phyloP scores from a whole-genome alignment of 2,113 vertebrate species.

The Callipepla californica region DNA sequence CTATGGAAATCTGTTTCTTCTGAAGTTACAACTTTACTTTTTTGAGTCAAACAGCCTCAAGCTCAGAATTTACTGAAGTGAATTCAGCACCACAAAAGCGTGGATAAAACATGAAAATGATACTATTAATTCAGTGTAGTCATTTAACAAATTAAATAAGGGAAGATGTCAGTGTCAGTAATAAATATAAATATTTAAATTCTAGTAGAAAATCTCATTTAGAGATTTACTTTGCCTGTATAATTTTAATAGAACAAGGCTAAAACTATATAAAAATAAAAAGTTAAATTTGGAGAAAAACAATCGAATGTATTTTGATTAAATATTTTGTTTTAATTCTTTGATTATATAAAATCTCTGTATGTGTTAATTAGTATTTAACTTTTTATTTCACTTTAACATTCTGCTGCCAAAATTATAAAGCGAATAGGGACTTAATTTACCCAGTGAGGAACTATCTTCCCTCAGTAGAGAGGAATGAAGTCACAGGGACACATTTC shows the following conservation, averaged over 20 bases:
- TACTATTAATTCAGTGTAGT: not conserved
- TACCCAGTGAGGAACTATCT: not conserved
- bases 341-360: not conserved
- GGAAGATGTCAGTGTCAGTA: not conserved
- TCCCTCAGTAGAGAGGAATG: not conserved
- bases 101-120: not conserved
- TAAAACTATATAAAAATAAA: not conserved
- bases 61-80: not conserved
- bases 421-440: not conserved
- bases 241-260: not conserved
- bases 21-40: not conserved
- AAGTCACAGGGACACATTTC: slow-evolving; percentile 13
- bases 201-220: not conserved
- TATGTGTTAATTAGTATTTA: not conserved
- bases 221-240: not conserved
- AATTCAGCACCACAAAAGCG: not conserved
- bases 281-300: not conserved
- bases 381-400: not conserved
- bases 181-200: not conserved
- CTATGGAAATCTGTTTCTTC: not conserved
- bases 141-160: not conserved
- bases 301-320: not conserved
- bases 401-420: not conserved
- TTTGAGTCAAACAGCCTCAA: not conserved
- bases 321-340: not conserved